Evolutionary conservation across 2,113 vertebrate species (phyloP).

Genomic region (Phalacrocorax pelagicus): DNA sequence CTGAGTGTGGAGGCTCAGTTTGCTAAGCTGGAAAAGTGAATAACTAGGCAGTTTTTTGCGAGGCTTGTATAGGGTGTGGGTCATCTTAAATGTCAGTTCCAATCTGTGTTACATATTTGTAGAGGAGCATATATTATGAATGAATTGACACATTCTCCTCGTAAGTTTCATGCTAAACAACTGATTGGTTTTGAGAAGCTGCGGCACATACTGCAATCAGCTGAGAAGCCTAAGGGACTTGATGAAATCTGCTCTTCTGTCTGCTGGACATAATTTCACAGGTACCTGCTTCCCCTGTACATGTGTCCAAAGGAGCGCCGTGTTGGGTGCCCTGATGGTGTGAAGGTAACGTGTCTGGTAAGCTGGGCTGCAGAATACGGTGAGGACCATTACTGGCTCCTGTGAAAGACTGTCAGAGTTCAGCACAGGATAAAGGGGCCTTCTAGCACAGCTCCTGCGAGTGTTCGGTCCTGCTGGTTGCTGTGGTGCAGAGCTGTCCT

Average conservation of each 20-base stretch:
- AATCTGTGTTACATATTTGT: neutral
- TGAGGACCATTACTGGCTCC: neutral
- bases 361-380: neutral
- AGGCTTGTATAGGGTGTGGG: conserved; percentile 10
- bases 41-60: conserved; percentile 41
- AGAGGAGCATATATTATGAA: neutral
- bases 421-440: neutral
- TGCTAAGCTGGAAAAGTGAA: conserved; percentile 41
- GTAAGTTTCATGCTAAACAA: neutral
- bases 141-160: neutral
- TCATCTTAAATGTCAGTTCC: conserved; percentile 32
- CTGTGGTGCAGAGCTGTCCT: neutral
- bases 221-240: neutral
- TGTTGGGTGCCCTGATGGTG: neutral
- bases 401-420: neutral
- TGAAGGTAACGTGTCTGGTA: neutral
- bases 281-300: neutral
- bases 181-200: neutral
- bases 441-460: neutral
- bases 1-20: conserved; percentile 4
- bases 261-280: neutral
- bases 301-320: fast-evolving
- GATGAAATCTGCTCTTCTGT: neutral
- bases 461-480: fast-evolving
- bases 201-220: neutral